These are phyloP conservation scores for Margarornis squamiger DNA, from an alignment of 2,797 vertebrate genomes.

Conservation along the genomic window DNA sequence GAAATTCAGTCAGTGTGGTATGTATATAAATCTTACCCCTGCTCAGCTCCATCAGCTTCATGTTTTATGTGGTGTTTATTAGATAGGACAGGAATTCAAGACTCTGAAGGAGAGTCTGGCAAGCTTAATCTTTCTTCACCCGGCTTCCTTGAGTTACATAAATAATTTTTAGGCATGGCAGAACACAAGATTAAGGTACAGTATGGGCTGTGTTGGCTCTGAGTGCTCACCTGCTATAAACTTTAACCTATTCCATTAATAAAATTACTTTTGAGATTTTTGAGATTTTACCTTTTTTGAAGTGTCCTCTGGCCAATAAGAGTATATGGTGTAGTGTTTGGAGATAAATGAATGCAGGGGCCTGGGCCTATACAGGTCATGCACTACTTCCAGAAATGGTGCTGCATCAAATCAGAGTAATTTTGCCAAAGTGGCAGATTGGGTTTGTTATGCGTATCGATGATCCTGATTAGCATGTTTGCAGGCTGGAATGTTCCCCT, in stretches of 20 bases:
- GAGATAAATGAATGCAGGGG: neutral
- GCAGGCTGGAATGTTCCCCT: neutral
- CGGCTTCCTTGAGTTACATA: neutral
- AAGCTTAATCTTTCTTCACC: neutral
- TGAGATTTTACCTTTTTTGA: neutral
- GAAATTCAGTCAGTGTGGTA: constrained; percentile 97
- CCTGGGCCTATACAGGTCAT: neutral
- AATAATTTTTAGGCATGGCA: neutral
- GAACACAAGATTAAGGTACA: neutral
- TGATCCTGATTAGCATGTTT: neutral
- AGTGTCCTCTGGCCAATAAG: neutral
- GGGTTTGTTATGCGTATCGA: neutral
- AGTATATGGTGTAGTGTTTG: neutral
- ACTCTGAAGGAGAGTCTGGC: neutral
- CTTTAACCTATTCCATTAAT: neutral
- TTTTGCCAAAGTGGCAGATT: neutral
- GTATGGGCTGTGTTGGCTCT: neutral
- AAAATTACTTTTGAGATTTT: neutral
- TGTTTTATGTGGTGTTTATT: neutral
- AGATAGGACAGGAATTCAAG: neutral
- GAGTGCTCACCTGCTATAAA: neutral
- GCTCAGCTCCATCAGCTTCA: neutral
- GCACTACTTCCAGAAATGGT: neutral
- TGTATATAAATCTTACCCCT: constrained; percentile 55
- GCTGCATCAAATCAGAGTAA: neutral